A percentile compares a stretch with the other conserved stretches of the same genome.
Conservation (phyloP, 2,888 invertebrate genomes). For the Caradrina clavipalpis region DNA sequence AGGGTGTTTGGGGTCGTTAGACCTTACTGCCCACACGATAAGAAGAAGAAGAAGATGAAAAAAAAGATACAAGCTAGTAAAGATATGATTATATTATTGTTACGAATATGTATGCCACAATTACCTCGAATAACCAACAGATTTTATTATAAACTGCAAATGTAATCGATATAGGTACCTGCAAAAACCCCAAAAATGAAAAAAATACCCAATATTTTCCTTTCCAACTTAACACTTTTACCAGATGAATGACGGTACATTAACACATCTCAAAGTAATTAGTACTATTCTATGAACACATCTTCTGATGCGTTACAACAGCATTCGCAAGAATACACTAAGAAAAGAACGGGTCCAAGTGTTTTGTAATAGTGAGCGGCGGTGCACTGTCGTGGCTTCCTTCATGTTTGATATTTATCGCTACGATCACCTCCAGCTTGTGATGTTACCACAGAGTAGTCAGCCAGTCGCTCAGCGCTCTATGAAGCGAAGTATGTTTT, state of each 20-base stretch:
- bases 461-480: background rate
- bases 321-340: constrained; percentile 45
- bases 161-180: no score
- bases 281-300: constrained; percentile 35
- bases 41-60: no score
- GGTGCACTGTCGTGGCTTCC: constrained; percentile 66
- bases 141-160: no score
- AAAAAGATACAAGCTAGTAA: no score
- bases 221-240: constrained; percentile 1
- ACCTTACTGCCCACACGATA: no score
- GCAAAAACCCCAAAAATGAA: no score
- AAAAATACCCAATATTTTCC: no score
- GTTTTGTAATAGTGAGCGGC: constrained; percentile 75
- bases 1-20: no score
- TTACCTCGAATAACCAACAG: no score
- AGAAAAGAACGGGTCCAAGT: constrained; percentile 59
- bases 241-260: constrained; percentile 22
- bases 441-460: constrained; percentile 23
- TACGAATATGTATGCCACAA: no score
- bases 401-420: constrained; percentile 70
- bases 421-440: constrained; percentile 42
- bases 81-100: no score
- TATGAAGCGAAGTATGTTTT: background rate
- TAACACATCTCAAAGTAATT: constrained; percentile 12
- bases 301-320: constrained; percentile 49